These are phyloP conservation scores for Empis stercorea DNA, from an alignment of 2,888 invertebrate species.

Conservation along the genomic window DNA sequence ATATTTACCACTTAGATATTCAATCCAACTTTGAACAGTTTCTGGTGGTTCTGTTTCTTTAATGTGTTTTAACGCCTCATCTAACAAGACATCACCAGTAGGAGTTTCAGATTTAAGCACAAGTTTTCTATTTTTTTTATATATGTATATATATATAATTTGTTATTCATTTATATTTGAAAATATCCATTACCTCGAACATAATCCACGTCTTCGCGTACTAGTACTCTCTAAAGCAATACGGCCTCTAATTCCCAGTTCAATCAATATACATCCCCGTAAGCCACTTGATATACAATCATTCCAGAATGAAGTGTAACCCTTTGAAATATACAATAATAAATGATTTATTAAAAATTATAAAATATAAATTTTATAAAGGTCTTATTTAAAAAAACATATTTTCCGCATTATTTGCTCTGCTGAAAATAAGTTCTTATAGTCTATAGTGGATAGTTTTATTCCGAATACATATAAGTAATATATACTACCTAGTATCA, in stretches of 20 bases:
- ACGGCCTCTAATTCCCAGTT: constrained; percentile 86
- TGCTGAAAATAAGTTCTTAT: no score
- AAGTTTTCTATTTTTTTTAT: constrained; percentile 45
- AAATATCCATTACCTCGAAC: constrained; percentile 53
- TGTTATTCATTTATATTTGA: neutral
- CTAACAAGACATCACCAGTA: constrained; percentile 92
- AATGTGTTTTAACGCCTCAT: constrained; percentile 91
- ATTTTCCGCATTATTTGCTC: no score
- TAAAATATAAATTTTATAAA: no score
- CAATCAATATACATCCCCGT: constrained; percentile 95
- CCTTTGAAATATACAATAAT: constrained; percentile 43
- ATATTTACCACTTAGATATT: constrained; percentile 86
- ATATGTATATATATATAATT: no score
- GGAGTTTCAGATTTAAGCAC: constrained; percentile 77
- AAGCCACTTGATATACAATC: constrained; percentile 99
- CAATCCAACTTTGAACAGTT: constrained; percentile 98
- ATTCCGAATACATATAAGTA: no score
- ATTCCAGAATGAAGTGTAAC: constrained; percentile 99
- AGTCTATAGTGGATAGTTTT: no score
- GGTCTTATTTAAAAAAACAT: no score
- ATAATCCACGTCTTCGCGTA: constrained; percentile 83
- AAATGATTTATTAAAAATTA: no score
- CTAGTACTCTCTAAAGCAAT: constrained; percentile 94
- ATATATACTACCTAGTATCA: no score
- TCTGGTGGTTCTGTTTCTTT: constrained; percentile 97